Evolutionary conservation across 1,140 invertebrate genomes (phyloP), one percentile per base, ranked within the genome.

Genomic region (Heliconius hewitsoni): DNA sequence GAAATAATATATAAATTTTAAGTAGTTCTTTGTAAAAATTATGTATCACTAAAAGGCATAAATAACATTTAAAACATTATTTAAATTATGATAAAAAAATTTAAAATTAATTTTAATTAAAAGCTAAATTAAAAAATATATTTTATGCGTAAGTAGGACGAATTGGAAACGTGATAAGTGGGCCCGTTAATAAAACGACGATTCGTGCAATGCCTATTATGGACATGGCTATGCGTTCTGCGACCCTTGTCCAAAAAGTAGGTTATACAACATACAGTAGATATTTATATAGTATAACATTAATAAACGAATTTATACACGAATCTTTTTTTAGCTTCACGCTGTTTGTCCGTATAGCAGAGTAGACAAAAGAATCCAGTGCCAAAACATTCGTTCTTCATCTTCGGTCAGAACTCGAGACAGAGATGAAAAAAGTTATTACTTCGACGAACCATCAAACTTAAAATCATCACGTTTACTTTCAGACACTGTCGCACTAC

Each of bases 181-280:
- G 86, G 84, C 82, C 88, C 89, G 86, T 89, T 87, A 87, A 86
- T 85, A 86, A 77, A 85, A 86, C 84, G 83, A 87, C 87, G 87
- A 82, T 82, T 91, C 91, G 88, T 93, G 90, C 85, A 82, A 88
- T 88, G 84, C 89, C 88, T 91, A 92, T 91, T 92, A 92, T 77
- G 89, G 91, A 85, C 84, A 86, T 84, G 84, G 83, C 74, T 85
- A 81, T 66, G 81, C 77, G 81, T 80, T 89, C 89, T 90, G 90
- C 85, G 87, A 89, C 84, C 86, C 86, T 82, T 84, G 82, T 87
- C 86, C 82, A 85, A 88, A 90, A 89, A 85, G 86, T 88, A 85
- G 83, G 87, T 91, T 91, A 88, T 84, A 88, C 87, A 86, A 89
- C 83, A 83, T 84, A 79, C 80, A 81, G 79, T 81, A 77, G 77